phyloP scores from a whole-genome alignment of 2,113 vertebrate species.

The Aspiorhynchus laticeps region DNA sequence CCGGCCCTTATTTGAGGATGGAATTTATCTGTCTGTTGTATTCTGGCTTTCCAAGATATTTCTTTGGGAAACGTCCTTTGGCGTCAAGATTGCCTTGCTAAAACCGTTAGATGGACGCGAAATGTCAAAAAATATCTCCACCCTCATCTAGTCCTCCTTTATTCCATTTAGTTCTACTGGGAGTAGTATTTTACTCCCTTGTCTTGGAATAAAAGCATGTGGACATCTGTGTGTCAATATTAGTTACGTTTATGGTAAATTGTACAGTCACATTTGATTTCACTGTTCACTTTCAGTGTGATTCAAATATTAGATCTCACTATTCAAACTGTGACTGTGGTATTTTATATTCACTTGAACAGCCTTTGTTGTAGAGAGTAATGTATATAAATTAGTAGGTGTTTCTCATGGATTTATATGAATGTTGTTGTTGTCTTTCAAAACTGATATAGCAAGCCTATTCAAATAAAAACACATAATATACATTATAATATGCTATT shows the following conservation, averaged over 20 bases:
- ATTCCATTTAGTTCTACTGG: neutral
- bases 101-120: neutral
- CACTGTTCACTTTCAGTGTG: neutral
- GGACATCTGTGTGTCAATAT: constrained; percentile 21
- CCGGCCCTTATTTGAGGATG: constrained; percentile 5
- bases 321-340: neutral
- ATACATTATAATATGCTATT: neutral
- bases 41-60: constrained; percentile 6
- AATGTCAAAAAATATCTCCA: constrained; percentile 36
- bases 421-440: neutral
- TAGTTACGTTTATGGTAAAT: constrained; percentile 14
- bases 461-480: neutral
- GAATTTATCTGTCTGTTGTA: constrained; percentile 3
- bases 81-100: neutral
- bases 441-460: neutral
- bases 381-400: neutral
- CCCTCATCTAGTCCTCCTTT: constrained; percentile 1
- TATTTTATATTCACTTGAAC: constrained; percentile 8
- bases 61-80: neutral
- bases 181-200: neutral
- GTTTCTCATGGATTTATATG: neutral
- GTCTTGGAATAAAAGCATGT: neutral
- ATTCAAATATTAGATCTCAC: neutral
- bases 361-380: neutral
- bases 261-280: constrained; percentile 11